Evolutionary conservation across 1,140 invertebrate species (phyloP).

Genomic region (Linepithema humile): DNA sequence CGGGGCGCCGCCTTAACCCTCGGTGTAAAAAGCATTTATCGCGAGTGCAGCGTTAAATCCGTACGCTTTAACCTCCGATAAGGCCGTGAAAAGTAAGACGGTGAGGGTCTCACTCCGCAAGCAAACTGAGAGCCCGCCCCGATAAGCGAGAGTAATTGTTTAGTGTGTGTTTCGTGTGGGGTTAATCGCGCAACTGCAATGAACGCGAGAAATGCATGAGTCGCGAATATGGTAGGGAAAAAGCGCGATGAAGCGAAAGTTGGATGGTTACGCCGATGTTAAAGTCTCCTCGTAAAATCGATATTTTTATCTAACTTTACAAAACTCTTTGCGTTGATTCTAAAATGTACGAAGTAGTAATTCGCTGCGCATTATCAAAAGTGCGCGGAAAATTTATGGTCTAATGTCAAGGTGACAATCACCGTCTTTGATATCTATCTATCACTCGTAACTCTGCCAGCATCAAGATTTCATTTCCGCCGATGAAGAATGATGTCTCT

Average conservation of each 20-base stretch:
- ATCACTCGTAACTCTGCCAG: background rate
- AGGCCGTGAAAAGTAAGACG: slow-evolving; percentile 18
- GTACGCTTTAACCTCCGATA: slow-evolving; percentile 18
- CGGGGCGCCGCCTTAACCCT: background rate
- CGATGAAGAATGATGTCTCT: slow-evolving; percentile 38
- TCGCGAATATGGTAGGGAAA: background rate
- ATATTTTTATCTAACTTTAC: too few relatives aligned
- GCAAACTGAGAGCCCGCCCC: slow-evolving; percentile 19
- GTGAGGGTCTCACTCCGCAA: background rate
- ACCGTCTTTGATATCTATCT: background rate
- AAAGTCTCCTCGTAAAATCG: too few relatives aligned
- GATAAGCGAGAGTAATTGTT: slow-evolving; percentile 44
- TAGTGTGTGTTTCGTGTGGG: slow-evolving; percentile 6
- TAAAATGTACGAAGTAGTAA: background rate
- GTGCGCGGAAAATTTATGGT: background rate
- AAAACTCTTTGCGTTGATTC: background rate
- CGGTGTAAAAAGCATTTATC: slow-evolving; percentile 25
- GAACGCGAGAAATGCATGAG: background rate
- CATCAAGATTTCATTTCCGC: slow-evolving; percentile 22
- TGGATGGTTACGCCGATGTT: background rate
- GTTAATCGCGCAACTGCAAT: slow-evolving; percentile 13
- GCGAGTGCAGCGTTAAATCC: slow-evolving; percentile 5
- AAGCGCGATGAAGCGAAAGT: background rate
- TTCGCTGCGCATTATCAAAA: background rate
- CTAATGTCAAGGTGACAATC: background rate